Percentiles rank a stretch among this genome's conserved stretches.
Conservation (phyloP, 2,113 vertebrate species). For the Mus musculus region DNA sequence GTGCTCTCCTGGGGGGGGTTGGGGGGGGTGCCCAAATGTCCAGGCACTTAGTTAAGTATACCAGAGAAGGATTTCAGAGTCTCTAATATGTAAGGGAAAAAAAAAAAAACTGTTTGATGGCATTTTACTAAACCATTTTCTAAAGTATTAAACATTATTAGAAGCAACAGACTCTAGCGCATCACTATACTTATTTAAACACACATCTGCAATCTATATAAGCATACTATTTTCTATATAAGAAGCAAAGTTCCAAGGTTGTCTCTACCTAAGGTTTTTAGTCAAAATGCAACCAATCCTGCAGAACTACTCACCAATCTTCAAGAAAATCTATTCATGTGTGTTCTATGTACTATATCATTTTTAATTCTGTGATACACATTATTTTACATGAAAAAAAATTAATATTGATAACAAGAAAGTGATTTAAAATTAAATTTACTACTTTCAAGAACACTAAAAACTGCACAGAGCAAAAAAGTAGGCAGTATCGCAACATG, state of each 20-base stretch:
- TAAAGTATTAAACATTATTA: constrained; percentile 40
- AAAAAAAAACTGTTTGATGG: not conserved
- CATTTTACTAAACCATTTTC: constrained; percentile 7
- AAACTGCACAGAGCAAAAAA: not conserved
- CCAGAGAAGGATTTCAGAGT: not conserved
- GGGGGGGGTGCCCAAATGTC: not conserved
- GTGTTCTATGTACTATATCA: not conserved
- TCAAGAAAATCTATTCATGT: not conserved
- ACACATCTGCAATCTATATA: not conserved
- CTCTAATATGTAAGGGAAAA: not conserved
- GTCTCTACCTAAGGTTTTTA: constrained; percentile 85
- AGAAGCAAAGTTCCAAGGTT: constrained; percentile 75
- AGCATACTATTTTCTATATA: constrained; percentile 69
- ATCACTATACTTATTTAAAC: constrained; percentile 62
- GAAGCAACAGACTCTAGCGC: not conserved
- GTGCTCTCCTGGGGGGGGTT: not conserved
- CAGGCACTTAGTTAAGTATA: not conserved
- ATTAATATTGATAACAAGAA: not conserved
- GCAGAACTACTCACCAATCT: constrained; percentile 82
- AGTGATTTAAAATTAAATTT: constrained; percentile 46
- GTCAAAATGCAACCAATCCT: constrained; percentile 90
- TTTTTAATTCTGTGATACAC: not conserved
- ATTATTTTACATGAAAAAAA: not conserved
- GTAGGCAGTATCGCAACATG: not conserved
- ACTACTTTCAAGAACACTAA: constrained; percentile 24